A percentile compares a stretch with the other conserved stretches of the same genome.
Conservation (phyloP, 2,113 vertebrate species). For the Choloepus hoffmanni region DNA sequence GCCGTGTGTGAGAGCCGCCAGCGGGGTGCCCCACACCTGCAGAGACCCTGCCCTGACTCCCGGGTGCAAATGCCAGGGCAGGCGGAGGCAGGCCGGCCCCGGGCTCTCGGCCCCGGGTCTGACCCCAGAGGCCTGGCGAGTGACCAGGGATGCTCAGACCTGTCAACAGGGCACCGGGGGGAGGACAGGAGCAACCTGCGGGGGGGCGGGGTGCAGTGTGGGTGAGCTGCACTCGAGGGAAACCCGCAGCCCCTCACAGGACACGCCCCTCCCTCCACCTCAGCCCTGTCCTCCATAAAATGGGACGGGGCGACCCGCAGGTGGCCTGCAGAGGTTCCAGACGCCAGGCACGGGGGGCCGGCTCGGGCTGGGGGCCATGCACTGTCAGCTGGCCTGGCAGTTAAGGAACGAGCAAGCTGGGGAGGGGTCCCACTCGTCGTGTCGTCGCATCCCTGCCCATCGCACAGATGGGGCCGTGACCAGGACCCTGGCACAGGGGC, state of each 20-base stretch:
- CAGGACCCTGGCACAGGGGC: too few species aligned
- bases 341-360: fast-evolving
- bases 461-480: too few species aligned
- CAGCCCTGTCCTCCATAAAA: background rate
- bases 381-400: background rate
- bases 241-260: too few species aligned
- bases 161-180: fast-evolving
- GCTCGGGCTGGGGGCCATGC: background rate
- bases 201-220: too few species aligned
- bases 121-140: background rate
- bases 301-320: background rate
- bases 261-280: fast-evolving
- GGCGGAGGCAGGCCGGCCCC: background rate
- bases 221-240: too few species aligned
- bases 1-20: background rate
- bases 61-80: background rate
- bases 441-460: too few species aligned
- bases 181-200: fast-evolving
- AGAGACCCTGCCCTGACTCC: too few species aligned
- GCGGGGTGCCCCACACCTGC: background rate
- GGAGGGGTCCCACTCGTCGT: fast-evolving
- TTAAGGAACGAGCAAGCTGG: fast-evolving
- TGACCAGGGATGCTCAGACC: background rate
- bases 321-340: too few species aligned
- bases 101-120: background rate